These are phyloP conservation scores for Microtus montanus DNA, from an alignment of 2,113 vertebrate species.

Conservation along the genomic window DNA sequence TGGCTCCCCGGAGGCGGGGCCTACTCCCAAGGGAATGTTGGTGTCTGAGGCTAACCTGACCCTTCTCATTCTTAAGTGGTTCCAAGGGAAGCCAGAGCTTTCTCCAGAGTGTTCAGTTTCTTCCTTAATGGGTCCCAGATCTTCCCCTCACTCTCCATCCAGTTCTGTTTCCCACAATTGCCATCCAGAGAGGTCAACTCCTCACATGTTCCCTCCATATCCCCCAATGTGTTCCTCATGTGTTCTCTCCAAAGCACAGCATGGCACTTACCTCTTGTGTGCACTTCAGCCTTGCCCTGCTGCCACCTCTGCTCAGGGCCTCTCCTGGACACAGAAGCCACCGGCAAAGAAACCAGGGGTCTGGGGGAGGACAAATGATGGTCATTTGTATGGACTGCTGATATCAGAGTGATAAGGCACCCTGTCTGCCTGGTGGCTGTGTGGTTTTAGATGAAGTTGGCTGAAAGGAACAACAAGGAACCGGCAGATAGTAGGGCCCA, in stretches of 20 bases:
- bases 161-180: not conserved
- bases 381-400: not conserved
- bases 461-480: not conserved
- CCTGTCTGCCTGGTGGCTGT: not conserved
- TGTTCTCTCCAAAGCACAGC: accelerated
- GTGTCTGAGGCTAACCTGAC: not conserved
- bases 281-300: not conserved
- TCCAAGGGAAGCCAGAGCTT: not conserved
- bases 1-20: not conserved
- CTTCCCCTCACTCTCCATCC: not conserved
- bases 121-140: not conserved
- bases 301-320: not conserved
- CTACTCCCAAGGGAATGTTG: not conserved
- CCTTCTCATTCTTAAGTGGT: not conserved
- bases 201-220: not conserved
- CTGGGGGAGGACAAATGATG: not conserved
- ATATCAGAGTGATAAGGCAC: too few species aligned
- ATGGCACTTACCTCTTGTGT: accelerated
- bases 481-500: not conserved
- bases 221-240: not conserved
- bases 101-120: not conserved
- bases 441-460: not conserved
- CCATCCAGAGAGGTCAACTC: not conserved
- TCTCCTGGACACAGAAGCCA: not conserved
- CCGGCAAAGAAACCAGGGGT: not conserved